Evolutionary conservation across 2,113 vertebrate genomes (phyloP), one percentile per base, ranked within the genome.

Genomic region (Carassius auratus): DNA sequence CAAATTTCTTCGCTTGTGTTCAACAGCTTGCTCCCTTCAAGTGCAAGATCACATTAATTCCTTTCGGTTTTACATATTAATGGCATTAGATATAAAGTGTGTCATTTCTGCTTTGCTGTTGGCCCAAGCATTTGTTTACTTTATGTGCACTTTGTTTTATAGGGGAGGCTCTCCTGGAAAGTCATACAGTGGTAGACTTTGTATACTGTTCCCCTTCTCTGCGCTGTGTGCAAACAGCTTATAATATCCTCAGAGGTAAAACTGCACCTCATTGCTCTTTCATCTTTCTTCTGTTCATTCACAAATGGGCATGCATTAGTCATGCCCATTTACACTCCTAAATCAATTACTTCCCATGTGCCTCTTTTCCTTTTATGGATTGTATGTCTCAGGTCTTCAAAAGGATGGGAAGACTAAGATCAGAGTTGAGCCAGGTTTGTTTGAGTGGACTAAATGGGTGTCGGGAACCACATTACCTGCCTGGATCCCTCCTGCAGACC

Each of bases 391-490:
- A 99, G 98, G 98, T 80, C 96, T 99, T 89, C 97, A 99, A 85
- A 96, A 96, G 91, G 98, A 98, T 21, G 97, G 95, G 85, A 96
- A 95, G 88, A 94, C 96, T 88, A 99, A 97, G 91, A 97, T 99
- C 80, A 95, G 97, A 0, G 90, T 99, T 3, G 98, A 99, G 92
- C 98, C 98, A 0, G 98, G 98, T 50, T 90, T 99, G 82, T 99
- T 99, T 88, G 98, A 99, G 86, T 99, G 98, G 98, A 99, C 98
- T 52, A 99, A 99, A 92, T 99, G 98, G 98, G 97, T 98, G 45
- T 93, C 97, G 2, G 98, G 98, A 80, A 98, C 87, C 80, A 92
- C 95, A 0, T 91, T 99, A 82, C 98, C 98, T 0, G 92, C 94
- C 15, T 99, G 98, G 98, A 97, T 99, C 68, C 92, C 96, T 8